Conservation (phyloP, 1,140 invertebrate species). For the Drosophila guanche region DNA sequence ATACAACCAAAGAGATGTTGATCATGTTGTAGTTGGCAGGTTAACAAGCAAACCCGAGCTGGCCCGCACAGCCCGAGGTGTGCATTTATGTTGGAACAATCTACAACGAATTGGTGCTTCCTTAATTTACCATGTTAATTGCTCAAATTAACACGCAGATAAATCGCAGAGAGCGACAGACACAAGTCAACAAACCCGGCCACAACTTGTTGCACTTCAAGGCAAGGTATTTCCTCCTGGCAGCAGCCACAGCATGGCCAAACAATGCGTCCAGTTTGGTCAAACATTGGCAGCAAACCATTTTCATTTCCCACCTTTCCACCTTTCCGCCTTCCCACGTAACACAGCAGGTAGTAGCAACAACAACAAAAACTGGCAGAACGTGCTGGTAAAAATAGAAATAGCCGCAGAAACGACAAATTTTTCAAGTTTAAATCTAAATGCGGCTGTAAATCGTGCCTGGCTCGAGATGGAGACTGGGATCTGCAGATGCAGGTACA, state of each 20-base stretch:
- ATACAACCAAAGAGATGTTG: constrained; percentile 42
- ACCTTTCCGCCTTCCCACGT: constrained; percentile 57
- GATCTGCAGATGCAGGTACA: constrained; percentile 9
- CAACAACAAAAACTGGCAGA: constrained; percentile 46
- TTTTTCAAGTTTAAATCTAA: constrained; percentile 75
- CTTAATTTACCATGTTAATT: constrained; percentile 70
- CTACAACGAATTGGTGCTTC: constrained; percentile 54
- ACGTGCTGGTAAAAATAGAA: constrained; percentile 46
- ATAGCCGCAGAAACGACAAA: constrained; percentile 29
- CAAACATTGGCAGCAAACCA: constrained; percentile 41
- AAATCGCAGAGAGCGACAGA: constrained; percentile 39
- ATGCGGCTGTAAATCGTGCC: constrained; percentile 64
- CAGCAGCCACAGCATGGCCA: constrained; percentile 11
- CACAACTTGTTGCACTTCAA: constrained; percentile 53
- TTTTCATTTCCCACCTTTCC: constrained; percentile 28
- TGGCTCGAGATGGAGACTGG: constrained; percentile 1
- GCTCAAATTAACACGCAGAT: constrained; percentile 70
- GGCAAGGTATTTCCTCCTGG: constrained; percentile 46
- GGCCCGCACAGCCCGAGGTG: constrained; percentile 28
- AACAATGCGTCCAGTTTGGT: constrained; percentile 41
- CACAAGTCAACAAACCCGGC: constrained; percentile 42
- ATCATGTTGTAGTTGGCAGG: constrained; percentile 56
- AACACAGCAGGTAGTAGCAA: constrained; percentile 49
- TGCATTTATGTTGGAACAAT: constrained; percentile 53
- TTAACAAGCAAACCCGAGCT: constrained; percentile 43